Percentiles rank a stretch among this genome's conserved stretches.
These are phyloP conservation scores for Rhagonycha fulva DNA, from an alignment of 2,888 invertebrate species.

Conservation along the genomic window DNA sequence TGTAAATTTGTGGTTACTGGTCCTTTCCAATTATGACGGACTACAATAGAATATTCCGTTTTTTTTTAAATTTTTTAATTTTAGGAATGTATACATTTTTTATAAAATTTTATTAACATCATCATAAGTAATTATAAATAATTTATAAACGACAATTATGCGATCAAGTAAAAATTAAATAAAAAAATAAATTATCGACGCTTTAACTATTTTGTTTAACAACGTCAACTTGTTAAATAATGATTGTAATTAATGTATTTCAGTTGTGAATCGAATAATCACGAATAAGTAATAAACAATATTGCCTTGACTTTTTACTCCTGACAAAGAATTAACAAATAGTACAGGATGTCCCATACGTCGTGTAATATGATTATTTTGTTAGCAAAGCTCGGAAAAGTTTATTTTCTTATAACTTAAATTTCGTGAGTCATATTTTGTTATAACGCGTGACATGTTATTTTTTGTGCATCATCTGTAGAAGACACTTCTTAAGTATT, in stretches of 20 bases:
- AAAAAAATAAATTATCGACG: not conserved
- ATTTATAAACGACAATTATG: not conserved
- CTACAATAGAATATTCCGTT: not conserved
- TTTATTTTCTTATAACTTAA: not conserved
- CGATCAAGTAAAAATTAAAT: not conserved
- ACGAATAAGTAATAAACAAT: not conserved
- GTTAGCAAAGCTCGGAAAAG: not conserved
- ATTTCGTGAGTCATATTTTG: not conserved
- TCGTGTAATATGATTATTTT: not conserved
- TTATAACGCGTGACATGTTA: not conserved
- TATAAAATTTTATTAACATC: not conserved
- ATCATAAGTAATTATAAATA: not conserved
- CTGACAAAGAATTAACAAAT: not conserved
- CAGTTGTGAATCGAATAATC: not conserved
- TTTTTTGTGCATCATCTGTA: not conserved
- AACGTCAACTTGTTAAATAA: not conserved
- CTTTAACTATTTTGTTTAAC: not conserved
- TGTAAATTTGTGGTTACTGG: not conserved
- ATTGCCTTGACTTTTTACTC: not conserved
- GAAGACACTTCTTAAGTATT: not conserved
- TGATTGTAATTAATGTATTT: not conserved
- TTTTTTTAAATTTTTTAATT: not conserved
- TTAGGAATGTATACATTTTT: not conserved
- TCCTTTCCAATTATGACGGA: not conserved
- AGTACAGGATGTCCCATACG: not conserved